phyloP scores from a whole-genome alignment of 1,140 invertebrate species.

The Cylas formicarius region DNA sequence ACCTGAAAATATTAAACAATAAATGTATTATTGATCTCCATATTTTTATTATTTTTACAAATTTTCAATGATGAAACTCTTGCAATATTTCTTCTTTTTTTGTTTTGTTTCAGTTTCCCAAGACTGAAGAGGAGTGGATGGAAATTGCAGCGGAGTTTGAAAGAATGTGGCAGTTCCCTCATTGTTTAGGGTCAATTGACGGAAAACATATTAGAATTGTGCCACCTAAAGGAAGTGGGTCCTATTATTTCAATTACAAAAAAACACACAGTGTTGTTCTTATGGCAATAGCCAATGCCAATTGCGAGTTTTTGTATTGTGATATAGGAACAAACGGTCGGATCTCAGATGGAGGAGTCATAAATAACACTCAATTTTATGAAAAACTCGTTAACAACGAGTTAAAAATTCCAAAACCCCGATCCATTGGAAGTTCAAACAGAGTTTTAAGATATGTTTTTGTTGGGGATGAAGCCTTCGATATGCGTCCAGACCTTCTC shows the following conservation, averaged over 20 bases:
- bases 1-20: too few relatives aligned
- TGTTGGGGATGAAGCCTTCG: conserved; percentile 40
- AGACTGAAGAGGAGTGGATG: conserved; percentile 29
- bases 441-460: conserved; percentile 12
- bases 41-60: too few relatives aligned
- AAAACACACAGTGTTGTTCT: conserved; percentile 33
- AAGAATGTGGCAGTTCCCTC: conserved; percentile 15
- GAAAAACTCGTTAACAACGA: conserved; percentile 19
- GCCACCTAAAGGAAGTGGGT: conserved; percentile 34
- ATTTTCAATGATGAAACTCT: too few relatives aligned
- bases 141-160: conserved; percentile 30
- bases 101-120: conserved; percentile 20
- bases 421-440: not conserved
- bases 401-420: conserved; percentile 14
- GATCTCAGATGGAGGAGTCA: conserved; percentile 34
- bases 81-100: too few relatives aligned
- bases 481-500: conserved; percentile 38
- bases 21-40: too few relatives aligned
- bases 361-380: conserved; percentile 30
- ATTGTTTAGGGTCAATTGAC: conserved; percentile 37
- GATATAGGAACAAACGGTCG: conserved; percentile 38
- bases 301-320: conserved; percentile 44
- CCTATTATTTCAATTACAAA: conserved; percentile 42
- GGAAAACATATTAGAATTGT: conserved; percentile 43
- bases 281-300: conserved; percentile 44